Percentiles rank a stretch among this genome's conserved stretches.
Evolutionary conservation across 2,797 vertebrate species (phyloP).

Genomic region (Luscinia luscinia): DNA sequence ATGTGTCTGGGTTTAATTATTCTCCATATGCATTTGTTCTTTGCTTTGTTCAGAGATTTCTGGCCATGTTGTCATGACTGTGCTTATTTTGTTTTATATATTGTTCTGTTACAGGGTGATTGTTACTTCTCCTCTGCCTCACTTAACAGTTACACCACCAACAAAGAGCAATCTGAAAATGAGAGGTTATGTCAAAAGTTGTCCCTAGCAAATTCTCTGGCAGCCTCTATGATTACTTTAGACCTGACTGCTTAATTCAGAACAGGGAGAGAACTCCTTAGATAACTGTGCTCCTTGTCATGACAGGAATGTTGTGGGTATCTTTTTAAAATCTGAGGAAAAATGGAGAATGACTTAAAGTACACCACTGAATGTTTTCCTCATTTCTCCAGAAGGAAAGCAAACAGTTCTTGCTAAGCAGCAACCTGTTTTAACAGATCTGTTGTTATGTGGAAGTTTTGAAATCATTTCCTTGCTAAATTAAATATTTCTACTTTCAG

Average conservation of each 20-base stretch:
- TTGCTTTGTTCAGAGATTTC: conserved; percentile 65
- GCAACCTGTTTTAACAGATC: neutral
- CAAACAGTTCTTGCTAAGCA: neutral
- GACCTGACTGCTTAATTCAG: neutral
- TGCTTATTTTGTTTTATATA: conserved; percentile 58
- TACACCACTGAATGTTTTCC: neutral
- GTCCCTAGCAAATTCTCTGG: neutral
- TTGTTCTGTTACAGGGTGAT: conserved; percentile 37
- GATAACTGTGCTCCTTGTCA: neutral
- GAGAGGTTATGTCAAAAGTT: conserved; percentile 43
- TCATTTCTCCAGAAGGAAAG: neutral
- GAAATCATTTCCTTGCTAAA: neutral
- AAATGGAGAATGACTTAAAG: neutral
- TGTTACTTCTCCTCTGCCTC: conserved; percentile 22
- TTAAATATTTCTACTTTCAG: neutral
- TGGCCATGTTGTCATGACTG: conserved; percentile 44
- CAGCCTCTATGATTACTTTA: conserved; percentile 4
- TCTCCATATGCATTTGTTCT: conserved; percentile 41
- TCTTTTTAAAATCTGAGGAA: neutral
- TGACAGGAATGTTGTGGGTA: neutral
- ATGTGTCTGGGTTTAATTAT: conserved; percentile 69
- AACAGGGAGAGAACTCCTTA: neutral
- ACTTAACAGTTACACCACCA: conserved; percentile 41
- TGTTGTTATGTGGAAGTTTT: neutral
- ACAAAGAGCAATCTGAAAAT: conserved; percentile 61